Base-by-base conservation (phyloP, 2,797 vertebrate genomes). In the Centroberyx gerrardi region DNA sequence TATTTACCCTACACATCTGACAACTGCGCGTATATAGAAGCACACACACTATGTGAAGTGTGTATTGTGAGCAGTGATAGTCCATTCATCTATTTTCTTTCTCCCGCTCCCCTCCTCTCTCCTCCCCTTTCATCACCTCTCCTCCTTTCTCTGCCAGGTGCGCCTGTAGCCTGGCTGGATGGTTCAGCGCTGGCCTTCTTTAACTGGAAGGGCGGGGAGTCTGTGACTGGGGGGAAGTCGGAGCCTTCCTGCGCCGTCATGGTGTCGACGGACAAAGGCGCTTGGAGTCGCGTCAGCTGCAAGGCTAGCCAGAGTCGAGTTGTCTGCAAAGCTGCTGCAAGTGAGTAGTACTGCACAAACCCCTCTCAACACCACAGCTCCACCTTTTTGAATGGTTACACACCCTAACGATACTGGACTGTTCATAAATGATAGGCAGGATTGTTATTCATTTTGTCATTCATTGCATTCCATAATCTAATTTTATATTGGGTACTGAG, bases 261-360 rank as follows among this genome's bases (percentile, higher is more conserved):
- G 88, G 75, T 94, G 55, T 90, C 96, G 4, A 87, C 87, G 56
- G 93, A 86, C 0, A 8, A 83, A 40, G 98, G 97, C 76, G 81
- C 8, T 0, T 99, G 98, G 98, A 94, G 81, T 42, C 83, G 88
- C 64, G 95, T 94, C 59, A 92, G 88, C 83, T 99, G 98, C 85
- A 64, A 63, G 2, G 61, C 2, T 0, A 95, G 94, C 72, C 80
- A 73, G 66, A 96, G 96, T 70, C 96, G 97, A 64, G 93, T 97
- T 13, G 94, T 99, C 87, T 99, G 98, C 93, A 96, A 97, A 94
- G 93, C 91, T 28, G 87, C 93, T 77, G 80, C 95, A 60, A 85
- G 98, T 99, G 93, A 46, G 95, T 95, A 69, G 53, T 59, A 4
- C 36, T 22, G 17, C 18, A 22, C 17, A n/a, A 48, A 15, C 7